These are phyloP conservation scores for Megastigmus dorsalis DNA, from an alignment of 2,888 invertebrate genomes.

Conservation along the genomic window DNA sequence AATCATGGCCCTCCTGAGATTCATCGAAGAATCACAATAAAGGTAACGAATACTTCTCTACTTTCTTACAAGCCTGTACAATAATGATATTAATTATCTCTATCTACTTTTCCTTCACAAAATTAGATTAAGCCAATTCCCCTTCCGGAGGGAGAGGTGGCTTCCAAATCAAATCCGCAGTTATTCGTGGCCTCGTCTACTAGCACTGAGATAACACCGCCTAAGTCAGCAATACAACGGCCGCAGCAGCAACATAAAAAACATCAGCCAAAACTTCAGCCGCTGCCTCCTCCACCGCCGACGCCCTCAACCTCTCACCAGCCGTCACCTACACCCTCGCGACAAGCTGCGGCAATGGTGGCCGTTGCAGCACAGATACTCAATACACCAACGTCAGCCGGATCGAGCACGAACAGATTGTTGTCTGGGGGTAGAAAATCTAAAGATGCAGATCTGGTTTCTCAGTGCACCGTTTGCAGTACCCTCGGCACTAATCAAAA, in stretches of 20 bases:
- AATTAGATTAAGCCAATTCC: slow-evolving; percentile 85
- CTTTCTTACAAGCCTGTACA: neutral
- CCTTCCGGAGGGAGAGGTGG: slow-evolving; percentile 83
- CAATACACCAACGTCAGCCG: slow-evolving; percentile 25
- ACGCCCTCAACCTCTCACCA: slow-evolving; percentile 52
- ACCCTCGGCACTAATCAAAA: slow-evolving; percentile 79
- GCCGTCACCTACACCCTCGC: slow-evolving; percentile 59
- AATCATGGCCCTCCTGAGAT: slow-evolving; percentile 73
- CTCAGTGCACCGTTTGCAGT: slow-evolving; percentile 82
- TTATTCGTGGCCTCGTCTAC: slow-evolving; percentile 78
- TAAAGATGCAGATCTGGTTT: slow-evolving; percentile 74
- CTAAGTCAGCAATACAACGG: slow-evolving; percentile 58
- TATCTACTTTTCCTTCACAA: neutral
- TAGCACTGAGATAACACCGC: slow-evolving; percentile 68
- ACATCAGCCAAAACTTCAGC: slow-evolving; percentile 60
- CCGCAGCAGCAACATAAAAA: slow-evolving; percentile 60
- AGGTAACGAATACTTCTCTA: slow-evolving; percentile 75
- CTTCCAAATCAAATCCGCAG: slow-evolving; percentile 81
- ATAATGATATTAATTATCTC: neutral
- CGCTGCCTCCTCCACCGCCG: slow-evolving; percentile 58
- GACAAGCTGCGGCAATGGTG: slow-evolving; percentile 61
- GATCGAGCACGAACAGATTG: slow-evolving; percentile 57
- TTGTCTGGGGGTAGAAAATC: slow-evolving; percentile 66
- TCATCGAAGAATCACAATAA: slow-evolving; percentile 87
- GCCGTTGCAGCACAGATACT: neutral